Conservation (phyloP, 1,140 invertebrate genomes). For the Zeugodacus cucurbitae region DNA sequence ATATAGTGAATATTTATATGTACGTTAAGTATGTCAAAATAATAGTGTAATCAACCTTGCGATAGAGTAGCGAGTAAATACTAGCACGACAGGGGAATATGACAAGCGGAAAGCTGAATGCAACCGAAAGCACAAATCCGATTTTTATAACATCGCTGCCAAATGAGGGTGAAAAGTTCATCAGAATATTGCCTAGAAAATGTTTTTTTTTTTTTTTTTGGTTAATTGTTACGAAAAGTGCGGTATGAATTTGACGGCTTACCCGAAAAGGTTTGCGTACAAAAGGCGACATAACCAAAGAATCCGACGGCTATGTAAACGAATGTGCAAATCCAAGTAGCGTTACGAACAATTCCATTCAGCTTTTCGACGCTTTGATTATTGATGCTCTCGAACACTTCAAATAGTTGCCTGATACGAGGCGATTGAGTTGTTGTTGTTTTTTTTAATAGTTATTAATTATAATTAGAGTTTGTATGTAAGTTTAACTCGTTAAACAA, state of each 20-base stretch:
- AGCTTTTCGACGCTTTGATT: constrained; percentile 90
- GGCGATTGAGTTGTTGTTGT: neutral
- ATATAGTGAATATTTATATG: neutral
- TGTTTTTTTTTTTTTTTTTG: constrained; percentile 36
- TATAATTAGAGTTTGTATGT: neutral
- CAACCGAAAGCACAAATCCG: constrained; percentile 93
- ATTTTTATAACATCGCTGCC: constrained; percentile 90
- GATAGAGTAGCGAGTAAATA: constrained; percentile 90
- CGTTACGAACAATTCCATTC: constrained; percentile 86
- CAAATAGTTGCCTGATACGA: constrained; percentile 87
- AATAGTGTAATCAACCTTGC: constrained; percentile 71
- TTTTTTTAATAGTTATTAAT: neutral
- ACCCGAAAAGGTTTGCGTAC: constrained; percentile 80
- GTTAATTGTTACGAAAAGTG: neutral
- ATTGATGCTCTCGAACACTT: constrained; percentile 91
- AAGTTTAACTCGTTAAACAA: neutral
- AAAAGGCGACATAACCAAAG: constrained; percentile 96
- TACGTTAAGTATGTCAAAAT: neutral
- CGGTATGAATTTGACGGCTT: constrained; percentile 68
- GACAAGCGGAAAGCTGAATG: constrained; percentile 95
- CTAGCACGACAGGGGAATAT: constrained; percentile 96
- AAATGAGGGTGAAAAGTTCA: constrained; percentile 83
- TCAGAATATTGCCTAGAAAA: constrained; percentile 87
- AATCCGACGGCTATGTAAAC: constrained; percentile 90
- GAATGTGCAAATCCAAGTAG: constrained; percentile 91